A percentile compares a stretch with the other conserved stretches of the same genome.
phyloP scores from a whole-genome alignment of 1,140 invertebrate species.

The Ostrea denselamellosa region DNA sequence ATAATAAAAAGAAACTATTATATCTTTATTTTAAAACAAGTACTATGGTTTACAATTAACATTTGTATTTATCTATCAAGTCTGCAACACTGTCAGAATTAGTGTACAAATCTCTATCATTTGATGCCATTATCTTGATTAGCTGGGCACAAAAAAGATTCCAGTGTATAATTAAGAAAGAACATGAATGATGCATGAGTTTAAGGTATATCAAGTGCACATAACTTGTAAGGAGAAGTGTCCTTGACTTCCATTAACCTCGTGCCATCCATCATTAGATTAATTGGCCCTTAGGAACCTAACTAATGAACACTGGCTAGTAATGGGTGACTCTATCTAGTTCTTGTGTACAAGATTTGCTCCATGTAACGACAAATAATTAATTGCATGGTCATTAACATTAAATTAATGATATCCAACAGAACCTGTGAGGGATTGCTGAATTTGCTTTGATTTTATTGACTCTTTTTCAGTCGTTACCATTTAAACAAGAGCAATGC shows the following conservation, averaged over 20 bases:
- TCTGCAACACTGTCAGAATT: background rate
- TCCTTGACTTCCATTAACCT: conserved; percentile 1
- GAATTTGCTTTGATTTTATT: too few species aligned
- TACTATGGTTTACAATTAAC: background rate
- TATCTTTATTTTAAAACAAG: too few species aligned
- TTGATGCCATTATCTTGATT: background rate
- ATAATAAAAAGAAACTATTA: too few species aligned
- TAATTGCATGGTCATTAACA: background rate
- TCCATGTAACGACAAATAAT: background rate
- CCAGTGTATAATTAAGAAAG: background rate
- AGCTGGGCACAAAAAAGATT: background rate
- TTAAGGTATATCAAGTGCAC: background rate
- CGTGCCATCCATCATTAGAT: background rate
- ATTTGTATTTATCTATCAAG: background rate
- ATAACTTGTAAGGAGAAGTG: background rate
- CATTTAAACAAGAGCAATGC: too few species aligned
- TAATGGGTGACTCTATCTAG: background rate
- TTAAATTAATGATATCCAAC: too few species aligned
- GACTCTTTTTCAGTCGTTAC: too few species aligned
- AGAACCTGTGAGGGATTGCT: too few species aligned
- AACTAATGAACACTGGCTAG: background rate
- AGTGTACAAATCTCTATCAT: background rate
- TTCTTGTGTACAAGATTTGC: background rate
- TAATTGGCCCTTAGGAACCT: conserved; percentile 1
- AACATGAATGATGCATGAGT: background rate